phyloP scores from a whole-genome alignment of 35 echinoderm and acorn worm species.

The Anneissia japonica region DNA sequence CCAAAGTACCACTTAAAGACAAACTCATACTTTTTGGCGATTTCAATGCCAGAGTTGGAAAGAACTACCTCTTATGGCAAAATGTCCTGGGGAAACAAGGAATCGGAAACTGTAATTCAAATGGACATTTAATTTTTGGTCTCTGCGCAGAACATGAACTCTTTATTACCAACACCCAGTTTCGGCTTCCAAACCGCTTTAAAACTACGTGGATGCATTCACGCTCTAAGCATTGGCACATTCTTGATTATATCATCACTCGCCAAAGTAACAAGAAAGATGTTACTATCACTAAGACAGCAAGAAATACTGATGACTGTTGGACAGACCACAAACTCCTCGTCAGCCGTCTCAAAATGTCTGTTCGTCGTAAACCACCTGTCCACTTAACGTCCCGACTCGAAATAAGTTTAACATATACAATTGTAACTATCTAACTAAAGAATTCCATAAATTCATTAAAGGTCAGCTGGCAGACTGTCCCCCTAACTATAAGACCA shows the following conservation, averaged over 20 bases:
- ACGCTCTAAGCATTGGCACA: conserved; percentile 20
- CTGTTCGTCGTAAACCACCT: not conserved
- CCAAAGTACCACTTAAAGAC: not conserved
- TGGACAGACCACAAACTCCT: conserved; percentile 16
- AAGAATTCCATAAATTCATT: not conserved
- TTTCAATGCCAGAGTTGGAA: conserved; percentile 10
- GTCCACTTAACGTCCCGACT: not conserved
- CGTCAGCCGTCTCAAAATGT: not conserved
- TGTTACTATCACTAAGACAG: not conserved
- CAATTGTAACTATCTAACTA: not conserved
- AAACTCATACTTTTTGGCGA: conserved; percentile 12
- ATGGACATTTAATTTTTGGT: not conserved
- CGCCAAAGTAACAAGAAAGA: not conserved
- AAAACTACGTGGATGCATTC: not conserved
- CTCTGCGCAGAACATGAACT: conserved; percentile 14
- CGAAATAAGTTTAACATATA: not conserved
- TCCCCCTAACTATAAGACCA: too few relatives aligned
- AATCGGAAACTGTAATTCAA: conserved; percentile 14
- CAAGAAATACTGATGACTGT: conserved; percentile 8
- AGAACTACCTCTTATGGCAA: not conserved
- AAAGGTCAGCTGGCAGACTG: not conserved
- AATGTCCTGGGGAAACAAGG: conserved; percentile 19
- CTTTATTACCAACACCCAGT: not conserved
- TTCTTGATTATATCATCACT: conserved; percentile 19
- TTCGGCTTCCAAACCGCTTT: not conserved